Evolutionary conservation across 2,888 invertebrate species (phyloP), one percentile per base, ranked within the genome.

Genomic region (Acanthosoma haemorrhoidale): DNA sequence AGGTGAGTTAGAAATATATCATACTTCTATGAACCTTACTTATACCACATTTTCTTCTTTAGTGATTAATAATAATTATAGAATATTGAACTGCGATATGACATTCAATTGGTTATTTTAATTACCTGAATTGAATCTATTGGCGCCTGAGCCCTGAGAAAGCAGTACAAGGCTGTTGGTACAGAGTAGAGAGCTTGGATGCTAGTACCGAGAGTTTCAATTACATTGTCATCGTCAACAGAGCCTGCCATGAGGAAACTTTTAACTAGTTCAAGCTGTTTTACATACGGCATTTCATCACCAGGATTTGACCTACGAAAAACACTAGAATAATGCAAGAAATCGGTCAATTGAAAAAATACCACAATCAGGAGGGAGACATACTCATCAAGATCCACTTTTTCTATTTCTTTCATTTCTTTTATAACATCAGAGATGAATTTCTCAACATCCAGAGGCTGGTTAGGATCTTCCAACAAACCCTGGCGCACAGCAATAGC

Each of bases 161-260:
- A 90, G 75, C 87, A 86, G 78, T 84, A 90, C 74, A 90, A 84
- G n/a, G 90, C 89, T 18, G 89, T 87, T 3, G 89, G 88, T 9
- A 90, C 88, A 0, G 90, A 89, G 73, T 84, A 82, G n/a, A 87
- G 77, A 1, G 90, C 89, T 41, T 83, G 79, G 4, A 88, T 82
- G 70, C 82, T 82, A 77, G 85, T 85, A 4, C 89, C 90, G 75
- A 87, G 77, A 43, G 78, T 76, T 32, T 82, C 79, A 58, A 84
- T 80, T n/a, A 88, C 82, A 63, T 84, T 82, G 29, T 64, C 63
- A 60, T 71, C 29, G 9, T 38, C 43, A 9, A 41, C 3, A 21
- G 77, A 77, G 6, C 81, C 78, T 43, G 80, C 79, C 1, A 76
- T 76, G 60, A 87, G 78, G 64, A 86, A 80, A 58, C 81, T 77